Percentiles rank a stretch among this genome's conserved stretches.
Conservation (phyloP, 2,113 vertebrate genomes). For the Leptobrachium leishanense region DNA sequence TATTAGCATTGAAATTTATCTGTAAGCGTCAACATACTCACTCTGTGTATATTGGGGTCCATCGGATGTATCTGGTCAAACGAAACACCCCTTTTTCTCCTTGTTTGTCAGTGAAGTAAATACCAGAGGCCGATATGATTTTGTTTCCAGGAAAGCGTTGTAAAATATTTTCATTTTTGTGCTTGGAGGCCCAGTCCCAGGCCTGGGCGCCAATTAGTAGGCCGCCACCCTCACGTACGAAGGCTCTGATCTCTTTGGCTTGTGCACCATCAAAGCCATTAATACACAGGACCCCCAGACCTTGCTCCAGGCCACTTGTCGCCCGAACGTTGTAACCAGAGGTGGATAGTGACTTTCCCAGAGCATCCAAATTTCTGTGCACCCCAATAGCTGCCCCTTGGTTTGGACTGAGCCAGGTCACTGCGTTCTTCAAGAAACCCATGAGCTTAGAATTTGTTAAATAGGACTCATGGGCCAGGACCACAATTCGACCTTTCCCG, state of each 20-base stretch:
- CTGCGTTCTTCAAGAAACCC: conserved; percentile 74
- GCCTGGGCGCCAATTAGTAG: conserved; percentile 83
- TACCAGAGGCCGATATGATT: conserved; percentile 78
- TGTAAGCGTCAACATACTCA: conserved; percentile 14
- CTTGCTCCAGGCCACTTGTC: conserved; percentile 52
- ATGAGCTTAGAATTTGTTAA: conserved; percentile 65
- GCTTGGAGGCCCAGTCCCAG: conserved; percentile 71
- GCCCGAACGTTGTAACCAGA: conserved; percentile 52
- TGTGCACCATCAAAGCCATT: conserved; percentile 67
- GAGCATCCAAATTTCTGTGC: conserved; percentile 56
- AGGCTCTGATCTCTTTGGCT: conserved; percentile 66
- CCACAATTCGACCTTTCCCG: conserved; percentile 77
- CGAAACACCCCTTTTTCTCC: conserved; percentile 26
- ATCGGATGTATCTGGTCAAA: conserved; percentile 17
- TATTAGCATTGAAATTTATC: too few relatives aligned
- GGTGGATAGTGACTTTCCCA: conserved; percentile 65
- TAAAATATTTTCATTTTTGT: conserved; percentile 70
- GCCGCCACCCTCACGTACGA: conserved; percentile 78
- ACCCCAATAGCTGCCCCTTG: conserved; percentile 64
- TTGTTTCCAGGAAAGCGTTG: conserved; percentile 80
- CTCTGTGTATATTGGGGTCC: conserved; percentile 29
- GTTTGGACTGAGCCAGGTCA: conserved; percentile 78
- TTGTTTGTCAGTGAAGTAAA: conserved; percentile 73
- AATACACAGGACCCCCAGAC: conserved; percentile 72
- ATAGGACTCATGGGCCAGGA: conserved; percentile 77